These are phyloP conservation scores for Gadus chalcogrammus DNA, from an alignment of 2,113 vertebrate species.

Conservation along the genomic window DNA sequence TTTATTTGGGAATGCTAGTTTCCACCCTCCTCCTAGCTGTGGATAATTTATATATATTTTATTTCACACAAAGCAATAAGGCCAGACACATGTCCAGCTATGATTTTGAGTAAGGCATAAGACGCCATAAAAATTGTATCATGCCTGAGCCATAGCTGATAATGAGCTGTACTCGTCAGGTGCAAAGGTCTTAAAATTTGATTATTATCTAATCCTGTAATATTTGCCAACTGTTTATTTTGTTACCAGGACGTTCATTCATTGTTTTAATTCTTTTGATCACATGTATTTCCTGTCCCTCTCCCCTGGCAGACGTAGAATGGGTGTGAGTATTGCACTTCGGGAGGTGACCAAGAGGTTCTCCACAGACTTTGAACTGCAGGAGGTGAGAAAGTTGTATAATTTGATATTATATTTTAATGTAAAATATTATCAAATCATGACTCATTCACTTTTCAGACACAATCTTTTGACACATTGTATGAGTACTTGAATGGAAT, in stretches of 20 bases:
- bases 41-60: no score
- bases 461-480: no score
- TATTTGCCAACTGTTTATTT: conserved; percentile 20
- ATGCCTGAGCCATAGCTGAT: conserved; percentile 6
- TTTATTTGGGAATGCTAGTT: no score
- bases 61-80: no score
- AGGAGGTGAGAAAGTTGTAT: conserved; percentile 74
- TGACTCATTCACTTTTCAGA: no score
- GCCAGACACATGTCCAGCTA: no score
- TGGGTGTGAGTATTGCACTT: conserved; percentile 72
- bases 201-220: conserved; percentile 20
- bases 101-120: conserved; percentile 10
- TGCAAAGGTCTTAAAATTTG: conserved; percentile 44
- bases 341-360: conserved; percentile 77
- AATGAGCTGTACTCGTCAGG: conserved; percentile 13
- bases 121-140: conserved; percentile 27
- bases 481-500: no score
- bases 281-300: conserved; percentile 11
- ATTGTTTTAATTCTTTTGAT: no score
- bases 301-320: conserved; percentile 45
- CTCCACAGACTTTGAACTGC: conserved; percentile 76
- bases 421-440: no score
- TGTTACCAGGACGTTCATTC: conserved; percentile 19
- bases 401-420: no score
- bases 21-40: no score